These are phyloP conservation scores for Lysandra bellargus DNA, from an alignment of 2,888 invertebrate genomes.

Conservation along the genomic window DNA sequence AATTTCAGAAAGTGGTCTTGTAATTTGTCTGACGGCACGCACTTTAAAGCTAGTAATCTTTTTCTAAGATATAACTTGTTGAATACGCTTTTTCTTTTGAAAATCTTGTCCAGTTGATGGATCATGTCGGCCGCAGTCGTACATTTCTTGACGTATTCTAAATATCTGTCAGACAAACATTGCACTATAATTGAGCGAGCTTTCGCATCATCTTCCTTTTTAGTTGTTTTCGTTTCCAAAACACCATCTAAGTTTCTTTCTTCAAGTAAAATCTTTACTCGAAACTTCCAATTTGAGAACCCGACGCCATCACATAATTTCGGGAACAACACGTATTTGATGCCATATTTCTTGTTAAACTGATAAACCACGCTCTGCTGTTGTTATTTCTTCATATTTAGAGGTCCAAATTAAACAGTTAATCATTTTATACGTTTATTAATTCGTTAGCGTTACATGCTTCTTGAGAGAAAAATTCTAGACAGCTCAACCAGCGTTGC, in stretches of 20 bases:
- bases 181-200: conserved; percentile 15
- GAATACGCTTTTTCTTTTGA: conserved; percentile 40
- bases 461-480: too few relatives aligned
- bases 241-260: background rate
- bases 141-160: conserved; percentile 35
- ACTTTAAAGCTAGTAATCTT: too few relatives aligned
- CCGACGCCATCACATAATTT: background rate
- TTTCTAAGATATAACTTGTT: conserved; percentile 34
- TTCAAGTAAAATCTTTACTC: conserved; percentile 1
- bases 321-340: background rate
- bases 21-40: too few relatives aligned
- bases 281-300: background rate
- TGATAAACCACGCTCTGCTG: background rate
- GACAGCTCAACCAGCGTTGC: too few relatives aligned
- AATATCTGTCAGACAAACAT: background rate
- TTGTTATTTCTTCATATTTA: too few relatives aligned
- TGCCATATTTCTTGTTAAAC: background rate
- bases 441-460: too few relatives aligned
- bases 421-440: too few relatives aligned
- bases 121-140: conserved; percentile 37
- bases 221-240: background rate
- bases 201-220: conserved; percentile 21
- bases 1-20: too few relatives aligned
- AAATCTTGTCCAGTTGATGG: conserved; percentile 31
- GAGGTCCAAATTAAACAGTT: too few relatives aligned